Evolutionary conservation across 2,888 invertebrate genomes (phyloP).

Genomic region (Galeruca laticollis): DNA sequence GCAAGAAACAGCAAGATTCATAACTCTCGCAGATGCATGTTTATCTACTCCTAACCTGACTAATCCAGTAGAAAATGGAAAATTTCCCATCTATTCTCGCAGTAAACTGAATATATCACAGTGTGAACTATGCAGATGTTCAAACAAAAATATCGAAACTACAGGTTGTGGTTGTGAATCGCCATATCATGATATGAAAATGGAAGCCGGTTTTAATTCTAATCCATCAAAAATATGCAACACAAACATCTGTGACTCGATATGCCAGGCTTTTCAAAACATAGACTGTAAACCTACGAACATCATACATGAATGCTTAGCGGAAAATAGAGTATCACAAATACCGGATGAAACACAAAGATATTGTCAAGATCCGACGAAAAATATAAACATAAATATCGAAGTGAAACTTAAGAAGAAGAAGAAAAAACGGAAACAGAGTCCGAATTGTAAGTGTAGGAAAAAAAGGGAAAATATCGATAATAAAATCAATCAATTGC

Average conservation of each 20-base stretch:
- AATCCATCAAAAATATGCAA: not conserved
- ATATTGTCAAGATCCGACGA: not conserved
- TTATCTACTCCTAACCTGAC: conserved; percentile 8
- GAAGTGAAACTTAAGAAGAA: conserved; percentile 28
- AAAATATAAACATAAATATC: conserved; percentile 28
- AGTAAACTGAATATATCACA: too few species aligned
- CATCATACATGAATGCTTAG: not conserved
- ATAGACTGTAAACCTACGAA: not conserved
- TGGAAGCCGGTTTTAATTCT: not conserved
- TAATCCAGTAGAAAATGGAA: not conserved
- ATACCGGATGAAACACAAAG: not conserved
- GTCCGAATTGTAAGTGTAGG: conserved; percentile 4
- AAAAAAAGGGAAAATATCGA: not conserved
- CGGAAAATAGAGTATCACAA: not conserved
- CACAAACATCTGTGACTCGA: not conserved
- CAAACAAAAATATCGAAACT: not conserved
- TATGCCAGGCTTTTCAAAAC: too few species aligned
- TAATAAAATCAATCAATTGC: not conserved
- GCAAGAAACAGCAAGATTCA: conserved; percentile 20
- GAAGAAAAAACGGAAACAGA: conserved; percentile 8
- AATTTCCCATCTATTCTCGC: too few species aligned
- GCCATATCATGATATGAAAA: too few species aligned
- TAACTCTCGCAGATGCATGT: conserved; percentile 10
- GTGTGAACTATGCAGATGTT: too few species aligned
- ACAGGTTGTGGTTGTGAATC: not conserved